These are phyloP conservation scores for Psophia crepitans DNA, from an alignment of 2,113 vertebrate species.

Conservation along the genomic window DNA sequence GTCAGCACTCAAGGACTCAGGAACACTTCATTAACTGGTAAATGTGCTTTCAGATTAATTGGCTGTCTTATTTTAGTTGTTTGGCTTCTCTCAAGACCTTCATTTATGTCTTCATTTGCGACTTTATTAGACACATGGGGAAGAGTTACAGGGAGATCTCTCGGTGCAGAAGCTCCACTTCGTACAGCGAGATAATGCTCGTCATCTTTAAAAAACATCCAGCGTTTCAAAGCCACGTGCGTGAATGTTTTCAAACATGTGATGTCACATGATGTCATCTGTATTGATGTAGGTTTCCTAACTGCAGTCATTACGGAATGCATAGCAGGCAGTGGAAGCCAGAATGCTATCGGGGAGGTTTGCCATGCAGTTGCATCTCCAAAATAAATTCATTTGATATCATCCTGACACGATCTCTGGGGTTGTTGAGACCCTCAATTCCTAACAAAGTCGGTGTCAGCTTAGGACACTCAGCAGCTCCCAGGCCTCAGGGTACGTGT, in stretches of 20 bases:
- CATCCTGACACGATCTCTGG: not conserved
- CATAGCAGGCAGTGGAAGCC: not conserved
- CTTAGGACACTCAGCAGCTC: not conserved
- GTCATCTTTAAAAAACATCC: not conserved
- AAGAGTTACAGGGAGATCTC: not conserved
- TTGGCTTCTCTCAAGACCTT: not conserved
- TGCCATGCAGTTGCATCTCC: not conserved
- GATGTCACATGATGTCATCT: not conserved
- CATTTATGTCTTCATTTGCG: not conserved
- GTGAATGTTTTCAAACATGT: not conserved
- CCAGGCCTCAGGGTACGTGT: not conserved
- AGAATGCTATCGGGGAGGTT: not conserved
- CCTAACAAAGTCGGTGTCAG: not conserved
- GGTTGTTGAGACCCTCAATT: not conserved
- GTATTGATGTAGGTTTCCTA: not conserved
- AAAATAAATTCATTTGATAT: not conserved
- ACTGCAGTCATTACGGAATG: not conserved
- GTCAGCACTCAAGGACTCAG: not conserved
- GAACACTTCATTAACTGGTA: not conserved
- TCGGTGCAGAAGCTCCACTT: not conserved
- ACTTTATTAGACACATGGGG: not conserved
- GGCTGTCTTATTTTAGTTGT: not conserved
- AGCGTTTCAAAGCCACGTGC: fast-evolving
- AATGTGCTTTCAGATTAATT: not conserved
- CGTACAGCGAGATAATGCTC: not conserved